These are phyloP conservation scores for Micromys minutus DNA, from an alignment of 2,113 vertebrate species.

Conservation along the genomic window DNA sequence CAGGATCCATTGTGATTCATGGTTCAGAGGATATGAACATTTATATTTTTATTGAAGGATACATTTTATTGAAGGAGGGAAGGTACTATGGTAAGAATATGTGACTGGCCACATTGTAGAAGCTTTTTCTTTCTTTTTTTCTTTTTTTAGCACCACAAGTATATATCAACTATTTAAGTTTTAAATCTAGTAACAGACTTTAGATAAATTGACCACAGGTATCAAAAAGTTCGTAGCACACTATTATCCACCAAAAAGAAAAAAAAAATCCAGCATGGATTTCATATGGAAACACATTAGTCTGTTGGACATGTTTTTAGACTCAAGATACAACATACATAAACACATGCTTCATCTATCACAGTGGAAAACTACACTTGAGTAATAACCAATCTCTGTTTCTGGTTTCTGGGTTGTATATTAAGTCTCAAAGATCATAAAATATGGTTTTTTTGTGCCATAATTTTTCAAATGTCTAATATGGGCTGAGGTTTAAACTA, in stretches of 20 bases:
- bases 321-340: neutral
- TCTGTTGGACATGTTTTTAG: neutral
- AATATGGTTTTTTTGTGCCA: neutral
- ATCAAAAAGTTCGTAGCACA: neutral
- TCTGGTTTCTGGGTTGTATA: neutral
- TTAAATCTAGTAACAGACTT: neutral
- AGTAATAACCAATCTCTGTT: neutral
- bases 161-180: neutral
- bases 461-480: neutral
- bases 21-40: neutral
- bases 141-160: neutral
- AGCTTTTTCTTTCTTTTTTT: no score
- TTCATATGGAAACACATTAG: neutral
- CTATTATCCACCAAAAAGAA: neutral
- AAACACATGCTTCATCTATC: no score
- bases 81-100: neutral
- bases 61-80: neutral
- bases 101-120: neutral
- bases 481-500: neutral
- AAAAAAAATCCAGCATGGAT: neutral
- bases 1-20: neutral
- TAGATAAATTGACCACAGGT: neutral
- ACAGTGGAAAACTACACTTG: neutral
- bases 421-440: neutral
- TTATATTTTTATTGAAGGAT: neutral